Evolutionary conservation across 2,113 vertebrate genomes (phyloP), one percentile per base, ranked within the genome.

Genomic region (Oncorhynchus kisutch): DNA sequence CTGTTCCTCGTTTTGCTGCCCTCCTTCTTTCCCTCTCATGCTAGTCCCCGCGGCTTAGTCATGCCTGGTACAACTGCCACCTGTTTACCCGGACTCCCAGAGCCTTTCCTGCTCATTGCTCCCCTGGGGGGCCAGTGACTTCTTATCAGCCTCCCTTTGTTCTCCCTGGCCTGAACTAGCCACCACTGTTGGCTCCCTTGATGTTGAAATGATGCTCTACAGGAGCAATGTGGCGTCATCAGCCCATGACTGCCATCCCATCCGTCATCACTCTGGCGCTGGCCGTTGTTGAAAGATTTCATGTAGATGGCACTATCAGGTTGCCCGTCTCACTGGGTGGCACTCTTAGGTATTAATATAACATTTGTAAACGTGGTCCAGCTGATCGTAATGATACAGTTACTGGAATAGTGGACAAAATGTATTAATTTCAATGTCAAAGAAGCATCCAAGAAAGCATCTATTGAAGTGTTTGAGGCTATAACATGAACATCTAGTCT

Each of bases 11-110:
- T 74, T 90, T 92, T 93, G 81, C 72, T 67, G 82, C 82, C 60
- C 76, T 67, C 59, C 18, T 29, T 70, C 70, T 29, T 45, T 24
- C 59, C 31, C 39, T 20, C 18, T 4, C 45, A 39, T 8, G 9
- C 65, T 49, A n/a, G 31, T 57, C 67, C 54, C 16, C 12, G 29
- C 29, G 20, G 24, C 67, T 9, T 34, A 3, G 67, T 34, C 67
- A 68, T 68, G 67, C 18, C 31, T 68, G 67, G 6, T 62, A 22
- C 87, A 87, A 87, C 84, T 85, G 83, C 89, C 92, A 92, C 92
- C 92, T 93, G 93, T 93, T 92, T 88, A 85, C 79, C 18, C 71
- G 73, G 76, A 80, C 85, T 90, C 88, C 86, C 83, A 89, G 48
- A 51, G 76, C 74, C 48, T 71, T 74, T 75, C 78, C 79, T 84